Evolutionary conservation across 2,888 invertebrate species (phyloP).

Genomic region (Parascotia fuliginaria): DNA sequence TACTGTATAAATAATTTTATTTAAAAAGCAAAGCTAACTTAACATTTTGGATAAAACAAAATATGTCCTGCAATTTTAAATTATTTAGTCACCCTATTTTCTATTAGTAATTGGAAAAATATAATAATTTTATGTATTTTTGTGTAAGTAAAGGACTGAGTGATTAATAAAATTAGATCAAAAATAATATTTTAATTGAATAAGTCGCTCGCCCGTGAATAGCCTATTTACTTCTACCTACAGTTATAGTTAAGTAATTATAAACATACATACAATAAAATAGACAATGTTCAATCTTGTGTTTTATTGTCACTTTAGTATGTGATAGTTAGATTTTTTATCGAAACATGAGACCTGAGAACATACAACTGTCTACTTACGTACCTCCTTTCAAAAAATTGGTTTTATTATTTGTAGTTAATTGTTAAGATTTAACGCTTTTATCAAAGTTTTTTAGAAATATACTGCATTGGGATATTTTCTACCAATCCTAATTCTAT

Average conservation of each 20-base stretch:
- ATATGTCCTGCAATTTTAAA: conserved; percentile 2
- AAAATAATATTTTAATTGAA: conserved; percentile 44
- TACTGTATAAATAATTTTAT: conserved; percentile 26
- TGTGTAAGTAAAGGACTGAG: conserved; percentile 68
- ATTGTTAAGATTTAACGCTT: no score
- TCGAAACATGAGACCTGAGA: no score
- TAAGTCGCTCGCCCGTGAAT: conserved; percentile 56
- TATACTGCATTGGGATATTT: no score
- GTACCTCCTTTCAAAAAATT: no score
- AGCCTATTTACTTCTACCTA: conserved; percentile 65
- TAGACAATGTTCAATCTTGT: conserved; percentile 76
- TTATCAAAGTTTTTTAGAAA: no score
- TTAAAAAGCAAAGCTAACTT: conserved; percentile 37
- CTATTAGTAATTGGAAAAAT: conserved; percentile 1
- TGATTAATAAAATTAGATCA: conserved; percentile 46
- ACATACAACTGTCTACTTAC: no score
- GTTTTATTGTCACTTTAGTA: no score
- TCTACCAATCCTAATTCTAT: no score
- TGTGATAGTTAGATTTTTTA: no score
- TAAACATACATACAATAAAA: conserved; percentile 80
- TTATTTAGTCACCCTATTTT: conserved; percentile 10
- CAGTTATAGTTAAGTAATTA: conserved; percentile 70
- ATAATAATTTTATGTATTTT: conserved; percentile 20
- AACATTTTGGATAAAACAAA: conserved; percentile 22
- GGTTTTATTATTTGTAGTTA: no score